Evolutionary conservation across 1,140 invertebrate species (phyloP).

Genomic region (Drosophila jambulina): DNA sequence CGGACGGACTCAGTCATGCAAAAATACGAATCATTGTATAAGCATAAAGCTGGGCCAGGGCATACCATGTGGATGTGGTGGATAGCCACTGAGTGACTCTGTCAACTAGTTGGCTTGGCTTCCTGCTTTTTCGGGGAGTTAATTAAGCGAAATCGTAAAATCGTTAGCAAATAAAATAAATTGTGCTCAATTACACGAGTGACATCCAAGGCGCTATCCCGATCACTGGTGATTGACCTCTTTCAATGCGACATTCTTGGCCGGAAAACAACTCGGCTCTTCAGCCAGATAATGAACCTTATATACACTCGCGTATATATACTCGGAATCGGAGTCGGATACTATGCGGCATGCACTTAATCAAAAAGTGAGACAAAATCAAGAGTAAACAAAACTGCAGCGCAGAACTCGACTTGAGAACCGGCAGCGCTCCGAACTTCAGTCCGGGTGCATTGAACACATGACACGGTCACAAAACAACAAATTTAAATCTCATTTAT

Average conservation of each 20-base stretch:
- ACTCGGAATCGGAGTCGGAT: conserved; percentile 25
- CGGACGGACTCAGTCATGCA: conserved; percentile 62
- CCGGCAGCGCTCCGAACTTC: conserved; percentile 43
- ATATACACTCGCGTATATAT: conserved; percentile 22
- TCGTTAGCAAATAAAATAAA: conserved; percentile 83
- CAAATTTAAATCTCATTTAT: conserved; percentile 67
- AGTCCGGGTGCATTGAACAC: conserved; percentile 72
- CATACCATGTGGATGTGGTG: conserved; percentile 15
- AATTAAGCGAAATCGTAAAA: conserved; percentile 80
- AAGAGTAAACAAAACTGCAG: conserved; percentile 81
- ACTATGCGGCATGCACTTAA: conserved; percentile 71
- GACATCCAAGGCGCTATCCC: conserved; percentile 69
- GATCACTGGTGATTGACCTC: conserved; percentile 75
- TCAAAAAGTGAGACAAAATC: conserved; percentile 82
- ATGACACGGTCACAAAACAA: conserved; percentile 64
- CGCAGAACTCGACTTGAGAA: conserved; percentile 65
- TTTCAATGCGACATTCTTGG: conserved; percentile 82
- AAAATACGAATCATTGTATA: conserved; percentile 44
- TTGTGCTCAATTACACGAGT: conserved; percentile 76
- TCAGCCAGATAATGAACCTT: conserved; percentile 66
- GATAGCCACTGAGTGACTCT: conserved; percentile 4
- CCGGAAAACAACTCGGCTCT: conserved; percentile 31
- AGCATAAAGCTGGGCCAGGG: conserved; percentile 8
- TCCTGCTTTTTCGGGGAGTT: conserved; percentile 65
- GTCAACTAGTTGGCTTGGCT: conserved; percentile 46